Conservation (phyloP, 1,140 invertebrate genomes). For the Aricia agestis region DNA sequence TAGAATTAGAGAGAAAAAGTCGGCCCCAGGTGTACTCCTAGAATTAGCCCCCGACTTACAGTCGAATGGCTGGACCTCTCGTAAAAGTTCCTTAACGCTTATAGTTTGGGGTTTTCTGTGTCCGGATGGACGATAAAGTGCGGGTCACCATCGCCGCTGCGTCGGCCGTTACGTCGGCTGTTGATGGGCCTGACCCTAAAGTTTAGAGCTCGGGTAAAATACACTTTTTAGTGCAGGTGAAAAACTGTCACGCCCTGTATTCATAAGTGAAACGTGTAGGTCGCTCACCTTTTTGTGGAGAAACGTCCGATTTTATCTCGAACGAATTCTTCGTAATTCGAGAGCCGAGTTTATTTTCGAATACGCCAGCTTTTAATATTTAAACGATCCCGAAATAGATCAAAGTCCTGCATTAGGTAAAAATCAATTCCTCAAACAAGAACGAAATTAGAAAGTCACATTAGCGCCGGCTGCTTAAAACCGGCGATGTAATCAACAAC, state of each 20-base stretch:
- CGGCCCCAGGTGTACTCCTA: slow-evolving; percentile 62
- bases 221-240: slow-evolving; percentile 5
- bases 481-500: slow-evolving; percentile 73
- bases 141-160: slow-evolving; percentile 44
- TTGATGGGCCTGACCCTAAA: slow-evolving; percentile 46
- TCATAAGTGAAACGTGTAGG: neutral
- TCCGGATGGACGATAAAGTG: slow-evolving; percentile 60
- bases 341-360: neutral
- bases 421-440: slow-evolving; percentile 24
- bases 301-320: neutral
- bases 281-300: neutral
- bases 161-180: slow-evolving; percentile 37
- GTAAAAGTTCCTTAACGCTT: slow-evolving; percentile 71
- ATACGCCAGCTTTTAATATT: neutral
- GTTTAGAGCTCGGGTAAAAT: slow-evolving; percentile 35
- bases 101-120: slow-evolving; percentile 57
- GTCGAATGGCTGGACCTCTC: slow-evolving; percentile 62
- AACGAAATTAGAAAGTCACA: slow-evolving; percentile 57
- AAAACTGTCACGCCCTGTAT: neutral
- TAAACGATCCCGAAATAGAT: neutral
- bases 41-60: slow-evolving; percentile 65
- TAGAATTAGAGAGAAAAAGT: slow-evolving; percentile 66
- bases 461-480: slow-evolving; percentile 70
- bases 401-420: slow-evolving; percentile 17
- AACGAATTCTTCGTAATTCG: neutral